phyloP scores from a whole-genome alignment of 2,797 vertebrate genomes.

The Phoebastria nigripes region DNA sequence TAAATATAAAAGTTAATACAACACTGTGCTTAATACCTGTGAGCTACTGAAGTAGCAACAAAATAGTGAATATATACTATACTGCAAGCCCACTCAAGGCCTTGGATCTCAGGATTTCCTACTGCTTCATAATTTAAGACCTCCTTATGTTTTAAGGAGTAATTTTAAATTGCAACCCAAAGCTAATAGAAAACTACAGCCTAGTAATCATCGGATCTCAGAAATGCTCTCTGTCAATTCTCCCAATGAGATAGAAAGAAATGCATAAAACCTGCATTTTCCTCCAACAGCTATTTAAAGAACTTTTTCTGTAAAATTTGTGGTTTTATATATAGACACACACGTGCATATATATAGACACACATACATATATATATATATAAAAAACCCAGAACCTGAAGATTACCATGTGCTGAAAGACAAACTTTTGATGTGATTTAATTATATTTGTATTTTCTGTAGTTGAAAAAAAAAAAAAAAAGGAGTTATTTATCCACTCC shows the following conservation, averaged over 20 bases:
- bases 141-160: neutral
- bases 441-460: neutral
- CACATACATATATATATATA: neutral
- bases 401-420: neutral
- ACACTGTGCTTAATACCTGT: neutral
- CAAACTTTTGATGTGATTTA: neutral
- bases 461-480: neutral
- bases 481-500: neutral
- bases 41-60: constrained; percentile 14
- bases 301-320: neutral
- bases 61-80: neutral
- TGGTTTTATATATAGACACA: neutral
- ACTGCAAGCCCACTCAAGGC: neutral
- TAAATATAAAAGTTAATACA: constrained; percentile 4
- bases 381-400: neutral
- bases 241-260: neutral
- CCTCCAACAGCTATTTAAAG: neutral
- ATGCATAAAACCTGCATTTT: neutral
- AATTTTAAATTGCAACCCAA: constrained; percentile 16
- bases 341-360: neutral
- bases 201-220: neutral
- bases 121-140: constrained; percentile 1
- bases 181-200: constrained; percentile 18
- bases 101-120: constrained; percentile 10
- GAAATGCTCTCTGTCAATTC: neutral